Evolutionary conservation across 2,888 invertebrate species (phyloP).

Genomic region (Agonopterix subpropinquella): DNA sequence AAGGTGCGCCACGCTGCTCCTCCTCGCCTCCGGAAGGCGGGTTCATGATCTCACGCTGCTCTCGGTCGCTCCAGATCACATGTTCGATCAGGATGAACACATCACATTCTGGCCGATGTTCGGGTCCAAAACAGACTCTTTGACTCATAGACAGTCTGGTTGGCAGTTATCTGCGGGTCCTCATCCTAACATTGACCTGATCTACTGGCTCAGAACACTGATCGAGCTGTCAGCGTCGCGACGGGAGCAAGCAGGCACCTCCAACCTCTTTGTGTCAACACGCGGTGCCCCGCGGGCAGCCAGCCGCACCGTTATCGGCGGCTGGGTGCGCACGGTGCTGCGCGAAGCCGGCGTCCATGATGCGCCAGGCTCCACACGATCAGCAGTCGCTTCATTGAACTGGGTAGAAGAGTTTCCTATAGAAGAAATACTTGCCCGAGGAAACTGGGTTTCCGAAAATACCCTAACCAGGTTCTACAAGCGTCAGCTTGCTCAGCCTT

Average conservation of each 20-base stretch:
- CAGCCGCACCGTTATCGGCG: neutral
- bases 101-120: neutral
- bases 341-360: neutral
- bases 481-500: neutral
- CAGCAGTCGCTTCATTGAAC: neutral
- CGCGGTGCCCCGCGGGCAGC: neutral
- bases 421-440: neutral
- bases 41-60: neutral
- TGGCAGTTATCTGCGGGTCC: neutral
- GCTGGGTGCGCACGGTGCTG: neutral
- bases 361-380: neutral
- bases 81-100: too few species aligned
- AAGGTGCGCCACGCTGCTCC: neutral
- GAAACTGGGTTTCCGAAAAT: neutral
- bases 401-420: neutral
- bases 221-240: neutral
- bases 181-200: neutral
- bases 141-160: neutral
- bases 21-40: neutral
- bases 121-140: neutral
- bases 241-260: neutral
- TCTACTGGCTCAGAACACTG: neutral
- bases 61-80: neutral
- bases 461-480: neutral
- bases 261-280: neutral